Evolutionary conservation across 1,140 invertebrate genomes (phyloP).

Genomic region (Neodiprion fabricii): DNA sequence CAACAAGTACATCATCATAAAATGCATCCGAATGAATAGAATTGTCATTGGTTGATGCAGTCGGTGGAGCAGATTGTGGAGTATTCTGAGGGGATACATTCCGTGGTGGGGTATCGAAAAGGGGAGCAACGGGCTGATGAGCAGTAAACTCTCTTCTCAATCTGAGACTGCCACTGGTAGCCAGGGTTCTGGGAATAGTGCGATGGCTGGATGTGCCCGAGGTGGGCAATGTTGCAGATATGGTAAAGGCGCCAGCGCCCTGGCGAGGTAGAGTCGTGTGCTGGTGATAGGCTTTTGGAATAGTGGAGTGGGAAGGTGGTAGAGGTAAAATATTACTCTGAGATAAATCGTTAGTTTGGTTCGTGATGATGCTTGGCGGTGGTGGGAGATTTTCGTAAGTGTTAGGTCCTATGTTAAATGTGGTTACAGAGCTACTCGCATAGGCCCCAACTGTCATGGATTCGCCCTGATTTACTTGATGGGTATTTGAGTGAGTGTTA

Average conservation of each 20-base stretch:
- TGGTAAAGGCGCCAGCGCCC: constrained; percentile 53
- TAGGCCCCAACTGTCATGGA: constrained; percentile 37
- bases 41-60: constrained; percentile 29
- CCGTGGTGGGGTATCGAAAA: constrained; percentile 40
- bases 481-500: constrained; percentile 48
- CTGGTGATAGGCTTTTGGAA: constrained; percentile 49
- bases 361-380: constrained; percentile 27
- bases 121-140: constrained; percentile 40
- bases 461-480: constrained; percentile 47
- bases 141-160: constrained; percentile 41
- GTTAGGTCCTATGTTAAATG: constrained; percentile 40
- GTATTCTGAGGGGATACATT: constrained; percentile 37
- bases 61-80: constrained; percentile 43
- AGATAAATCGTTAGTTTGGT: constrained; percentile 13
- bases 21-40: constrained; percentile 24
- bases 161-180: constrained; percentile 51
- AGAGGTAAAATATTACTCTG: constrained; percentile 28
- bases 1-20: constrained; percentile 29
- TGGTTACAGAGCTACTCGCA: constrained; percentile 45
- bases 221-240: constrained; percentile 54
- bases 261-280: constrained; percentile 50
- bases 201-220: constrained; percentile 51
- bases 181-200: constrained; percentile 60
- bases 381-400: constrained; percentile 55
- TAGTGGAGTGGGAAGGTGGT: constrained; percentile 38